phyloP scores from a whole-genome alignment of 92 coral and sea anemone species.

The Pocillopora grandis region DNA sequence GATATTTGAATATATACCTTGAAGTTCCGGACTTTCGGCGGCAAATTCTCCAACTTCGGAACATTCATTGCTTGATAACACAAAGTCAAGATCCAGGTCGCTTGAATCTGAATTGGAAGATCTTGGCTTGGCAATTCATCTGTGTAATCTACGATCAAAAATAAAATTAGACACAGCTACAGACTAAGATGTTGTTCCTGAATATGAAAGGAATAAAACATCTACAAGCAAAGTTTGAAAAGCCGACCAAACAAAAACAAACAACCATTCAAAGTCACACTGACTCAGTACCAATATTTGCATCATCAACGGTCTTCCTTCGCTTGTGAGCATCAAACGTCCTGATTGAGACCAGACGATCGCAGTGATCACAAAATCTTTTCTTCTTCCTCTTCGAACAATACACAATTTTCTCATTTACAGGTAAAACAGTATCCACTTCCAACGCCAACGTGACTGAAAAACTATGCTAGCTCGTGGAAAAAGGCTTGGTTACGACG shows the following conservation, averaged over 20 bases:
- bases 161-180: not conserved
- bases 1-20: not conserved
- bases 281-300: no score
- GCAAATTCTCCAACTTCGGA: not conserved
- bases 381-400: slow-evolving; percentile 1
- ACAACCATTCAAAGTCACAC: not conserved
- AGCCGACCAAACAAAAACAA: not conserved
- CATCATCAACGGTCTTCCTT: not conserved
- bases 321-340: slow-evolving; percentile 4
- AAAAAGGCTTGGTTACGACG: slow-evolving; percentile 17
- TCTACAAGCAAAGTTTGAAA: not conserved
- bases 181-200: not conserved
- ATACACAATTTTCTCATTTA: not conserved
- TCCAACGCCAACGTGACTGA: not conserved
- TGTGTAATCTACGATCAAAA: not conserved
- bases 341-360: slow-evolving; percentile 15
- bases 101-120: slow-evolving; percentile 3
- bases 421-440: not conserved
- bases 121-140: not conserved
- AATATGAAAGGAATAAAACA: not conserved
- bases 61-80: not conserved
- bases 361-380: slow-evolving; percentile 15
- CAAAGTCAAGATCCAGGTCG: slow-evolving; percentile 18
- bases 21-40: not conserved
- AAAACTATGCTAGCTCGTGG: not conserved